A percentile compares a stretch with the other conserved stretches of the same genome.
These are phyloP conservation scores for Pampusana beccarii DNA, from an alignment of 2,113 vertebrate species.

Conservation along the genomic window DNA sequence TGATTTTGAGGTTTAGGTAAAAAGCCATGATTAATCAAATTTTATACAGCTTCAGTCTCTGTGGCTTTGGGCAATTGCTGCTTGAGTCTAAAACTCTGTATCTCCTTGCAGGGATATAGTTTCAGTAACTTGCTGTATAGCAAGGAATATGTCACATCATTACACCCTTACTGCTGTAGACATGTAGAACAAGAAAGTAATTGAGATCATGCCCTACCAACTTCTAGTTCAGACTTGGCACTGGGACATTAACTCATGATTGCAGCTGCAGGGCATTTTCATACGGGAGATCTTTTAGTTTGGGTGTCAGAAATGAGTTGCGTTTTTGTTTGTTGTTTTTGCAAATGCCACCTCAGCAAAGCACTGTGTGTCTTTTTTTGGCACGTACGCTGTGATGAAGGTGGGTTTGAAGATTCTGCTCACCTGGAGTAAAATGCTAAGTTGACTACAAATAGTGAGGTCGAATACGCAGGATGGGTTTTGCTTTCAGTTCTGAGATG, in stretches of 20 bases:
- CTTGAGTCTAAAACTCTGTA: background rate
- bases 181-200: background rate
- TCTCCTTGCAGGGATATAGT: background rate
- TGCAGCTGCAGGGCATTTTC: background rate
- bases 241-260: background rate
- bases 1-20: background rate
- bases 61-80: background rate
- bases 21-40: background rate
- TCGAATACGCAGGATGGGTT: background rate
- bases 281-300: background rate
- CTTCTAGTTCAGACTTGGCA: background rate
- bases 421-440: background rate
- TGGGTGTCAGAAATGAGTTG: background rate
- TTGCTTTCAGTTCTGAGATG: background rate
- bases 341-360: background rate
- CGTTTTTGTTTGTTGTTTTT: background rate
- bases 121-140: background rate
- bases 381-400: rapidly evolving
- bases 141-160: background rate
- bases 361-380: rapidly evolving
- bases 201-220: background rate
- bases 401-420: background rate
- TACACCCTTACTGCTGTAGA: constrained; percentile 5
- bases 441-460: background rate
- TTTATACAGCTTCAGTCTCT: background rate